phyloP scores from a whole-genome alignment of 2,797 vertebrate species.

The Malacoraja senta region DNA sequence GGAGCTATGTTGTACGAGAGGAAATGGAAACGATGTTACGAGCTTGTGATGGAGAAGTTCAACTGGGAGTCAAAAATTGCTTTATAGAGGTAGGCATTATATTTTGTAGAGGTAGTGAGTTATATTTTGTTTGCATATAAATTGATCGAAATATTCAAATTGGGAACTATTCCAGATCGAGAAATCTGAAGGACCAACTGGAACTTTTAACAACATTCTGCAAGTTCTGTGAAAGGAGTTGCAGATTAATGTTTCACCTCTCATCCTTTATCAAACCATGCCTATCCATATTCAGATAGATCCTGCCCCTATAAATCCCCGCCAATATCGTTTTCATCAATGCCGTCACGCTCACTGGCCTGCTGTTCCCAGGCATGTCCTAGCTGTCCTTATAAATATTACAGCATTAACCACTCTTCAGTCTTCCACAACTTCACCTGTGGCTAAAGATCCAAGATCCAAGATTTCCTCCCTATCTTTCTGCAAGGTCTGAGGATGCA shows the following conservation, averaged over 20 bases:
- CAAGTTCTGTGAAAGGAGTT: background rate
- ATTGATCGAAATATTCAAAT: background rate
- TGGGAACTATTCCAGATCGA: background rate
- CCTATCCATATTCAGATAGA: too few relatives aligned
- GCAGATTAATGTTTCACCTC: background rate
- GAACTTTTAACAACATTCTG: background rate
- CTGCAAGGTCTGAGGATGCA: too few relatives aligned
- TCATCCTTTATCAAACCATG: background rate
- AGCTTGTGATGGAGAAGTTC: conserved; percentile 84
- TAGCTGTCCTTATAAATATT: too few relatives aligned
- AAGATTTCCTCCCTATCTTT: too few relatives aligned
- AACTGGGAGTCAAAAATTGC: conserved; percentile 81
- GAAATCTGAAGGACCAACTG: background rate
- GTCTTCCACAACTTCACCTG: too few relatives aligned
- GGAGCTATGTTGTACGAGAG: conserved; percentile 82
- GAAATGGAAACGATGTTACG: conserved; percentile 90
- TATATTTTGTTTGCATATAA: background rate
- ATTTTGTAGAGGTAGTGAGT: background rate
- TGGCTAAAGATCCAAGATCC: too few relatives aligned
- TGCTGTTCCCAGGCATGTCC: too few relatives aligned
- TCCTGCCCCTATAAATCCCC: too few relatives aligned
- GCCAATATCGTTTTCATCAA: too few relatives aligned
- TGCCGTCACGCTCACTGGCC: too few relatives aligned
- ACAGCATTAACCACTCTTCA: too few relatives aligned
- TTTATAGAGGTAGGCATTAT: conserved; percentile 77